phyloP scores from a whole-genome alignment of 2,113 vertebrate species.

The Apeltes quadracus region DNA sequence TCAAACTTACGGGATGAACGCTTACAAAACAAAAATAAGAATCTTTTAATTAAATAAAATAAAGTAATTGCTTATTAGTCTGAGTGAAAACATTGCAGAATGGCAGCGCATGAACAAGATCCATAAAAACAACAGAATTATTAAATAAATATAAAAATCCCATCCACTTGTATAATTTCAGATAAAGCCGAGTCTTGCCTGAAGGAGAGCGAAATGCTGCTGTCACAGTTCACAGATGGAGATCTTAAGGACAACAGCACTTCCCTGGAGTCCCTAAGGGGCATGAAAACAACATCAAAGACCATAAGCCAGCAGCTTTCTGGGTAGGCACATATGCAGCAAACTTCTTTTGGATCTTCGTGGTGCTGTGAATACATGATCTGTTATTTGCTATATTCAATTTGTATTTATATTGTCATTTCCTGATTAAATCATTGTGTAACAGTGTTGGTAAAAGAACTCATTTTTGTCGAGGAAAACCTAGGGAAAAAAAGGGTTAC shows the following conservation, averaged over 20 bases:
- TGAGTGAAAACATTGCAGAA: too few species aligned
- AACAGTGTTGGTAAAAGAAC: neutral
- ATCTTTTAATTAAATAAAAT: neutral
- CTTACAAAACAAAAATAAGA: neutral
- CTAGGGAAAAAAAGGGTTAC: neutral
- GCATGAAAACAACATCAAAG: constrained; percentile 68
- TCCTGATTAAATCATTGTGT: neutral
- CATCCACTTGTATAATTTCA: constrained; percentile 19
- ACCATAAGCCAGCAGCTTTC: constrained; percentile 71
- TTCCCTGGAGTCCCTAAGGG: constrained; percentile 62
- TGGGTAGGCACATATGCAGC: constrained; percentile 54
- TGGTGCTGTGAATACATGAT: neutral
- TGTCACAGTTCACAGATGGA: constrained; percentile 64
- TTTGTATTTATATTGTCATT: neutral
- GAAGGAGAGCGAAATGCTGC: constrained; percentile 69
- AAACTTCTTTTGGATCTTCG: neutral
- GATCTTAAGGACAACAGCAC: constrained; percentile 54
- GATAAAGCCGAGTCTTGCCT: constrained; percentile 72
- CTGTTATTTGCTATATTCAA: neutral
- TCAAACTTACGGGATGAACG: neutral
- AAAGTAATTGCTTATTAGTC: neutral
- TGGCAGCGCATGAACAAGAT: too few species aligned
- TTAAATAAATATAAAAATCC: neutral
- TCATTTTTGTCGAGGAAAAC: neutral
- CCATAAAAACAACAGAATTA: too few species aligned